Base-by-base conservation (phyloP, 1,140 invertebrate genomes). In the Vanessa atalanta region DNA sequence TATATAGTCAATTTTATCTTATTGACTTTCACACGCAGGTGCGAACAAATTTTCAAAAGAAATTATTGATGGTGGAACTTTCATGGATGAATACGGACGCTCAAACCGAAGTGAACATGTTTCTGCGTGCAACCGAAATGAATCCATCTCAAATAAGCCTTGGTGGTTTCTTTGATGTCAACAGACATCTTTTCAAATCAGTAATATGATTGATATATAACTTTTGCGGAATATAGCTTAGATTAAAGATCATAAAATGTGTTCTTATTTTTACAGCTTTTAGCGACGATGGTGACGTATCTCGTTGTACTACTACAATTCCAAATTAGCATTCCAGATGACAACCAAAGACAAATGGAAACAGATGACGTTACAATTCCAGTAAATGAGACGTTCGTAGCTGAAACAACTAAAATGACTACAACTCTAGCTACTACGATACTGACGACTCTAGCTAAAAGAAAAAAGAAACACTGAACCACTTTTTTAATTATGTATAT, bases 251-350 rank as follows among this genome's bases (percentile, higher is more conserved):
- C 37, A 1, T 43, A 43, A 11, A 2, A 55, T 55, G 9, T 55
- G n/a, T 3, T 23, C 16, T 55, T 55, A n/a, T 66, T 66, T 75
- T 83, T 78, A 69, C 86, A 95, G 93, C 87, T 96, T 47, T 81
- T 95, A 57, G 95, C 95, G 11, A 95, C 95, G 47, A 96, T 96
- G 95, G 95, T 95, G 14, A 96, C 95, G 0, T 96, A 96, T 85
- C 83, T 96, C 53, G 95, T 96, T 8, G 95, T 96, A 4, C 79
- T 96, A 53, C 86, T 96, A 43, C 95, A 96, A 83, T 96, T 96
- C 86, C 95, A 96, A 91, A 96, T 96, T 53, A 95, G 95, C 78
- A 95, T 95, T 76, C 95, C 95, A 9, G 94, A 94, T 73, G 93
- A 93, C 3, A 80, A 70, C 14, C 83, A 85, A 61, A 66, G 51